These are phyloP conservation scores for Coelogynopora nodosa DNA, from an alignment of 2,888 invertebrate genomes.

Conservation along the genomic window DNA sequence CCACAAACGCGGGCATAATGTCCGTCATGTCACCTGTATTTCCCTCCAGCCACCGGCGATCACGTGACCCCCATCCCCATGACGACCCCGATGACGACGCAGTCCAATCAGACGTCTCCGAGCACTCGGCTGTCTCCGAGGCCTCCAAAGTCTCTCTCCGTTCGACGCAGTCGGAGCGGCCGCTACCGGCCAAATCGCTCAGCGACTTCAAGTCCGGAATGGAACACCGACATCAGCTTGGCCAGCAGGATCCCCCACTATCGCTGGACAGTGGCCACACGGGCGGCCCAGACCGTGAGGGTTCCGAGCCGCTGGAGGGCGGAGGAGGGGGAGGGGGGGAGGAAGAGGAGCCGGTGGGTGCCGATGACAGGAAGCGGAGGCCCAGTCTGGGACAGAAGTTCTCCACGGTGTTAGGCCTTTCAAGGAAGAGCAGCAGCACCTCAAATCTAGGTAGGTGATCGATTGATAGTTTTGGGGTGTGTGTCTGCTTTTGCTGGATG, in stretches of 20 bases:
- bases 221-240: background rate
- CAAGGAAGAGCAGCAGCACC: conserved; percentile 93
- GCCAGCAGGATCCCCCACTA: background rate
- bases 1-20: background rate
- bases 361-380: conserved; percentile 63
- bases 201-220: background rate
- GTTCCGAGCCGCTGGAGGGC: no score
- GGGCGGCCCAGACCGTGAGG: background rate
- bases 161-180: conserved; percentile 41
- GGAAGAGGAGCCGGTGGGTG: background rate
- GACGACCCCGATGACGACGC: background rate
- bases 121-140: conserved; percentile 62
- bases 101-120: conserved; percentile 59
- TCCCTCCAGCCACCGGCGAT: background rate
- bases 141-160: conserved; percentile 63
- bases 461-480: no score
- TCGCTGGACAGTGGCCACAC: background rate
- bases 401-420: conserved; percentile 69
- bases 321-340: background rate
- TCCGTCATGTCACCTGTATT: background rate
- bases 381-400: conserved; percentile 65
- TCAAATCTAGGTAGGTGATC: conserved; percentile 76
- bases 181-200: background rate
- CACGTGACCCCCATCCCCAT: background rate
- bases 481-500: no score